Percentiles rank a stretch among this genome's conserved stretches.
Conservation (phyloP, 1,140 invertebrate species). For the Orchesella cincta region DNA sequence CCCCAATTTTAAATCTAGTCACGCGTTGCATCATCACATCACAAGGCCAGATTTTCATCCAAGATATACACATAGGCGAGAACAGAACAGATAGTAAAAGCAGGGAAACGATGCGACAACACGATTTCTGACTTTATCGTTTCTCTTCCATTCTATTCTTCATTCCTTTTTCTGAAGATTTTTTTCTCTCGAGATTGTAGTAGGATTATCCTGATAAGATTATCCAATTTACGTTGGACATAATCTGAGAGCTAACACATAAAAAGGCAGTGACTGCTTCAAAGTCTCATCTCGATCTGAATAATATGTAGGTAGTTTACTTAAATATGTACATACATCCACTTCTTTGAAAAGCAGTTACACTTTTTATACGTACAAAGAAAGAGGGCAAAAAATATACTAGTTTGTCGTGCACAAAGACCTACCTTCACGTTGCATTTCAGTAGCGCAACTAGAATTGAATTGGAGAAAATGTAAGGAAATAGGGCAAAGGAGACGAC, state of each 20-base stretch:
- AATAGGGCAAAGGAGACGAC: not conserved
- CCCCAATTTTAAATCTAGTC: not conserved
- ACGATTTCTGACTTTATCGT: not conserved
- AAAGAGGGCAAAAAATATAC: no score
- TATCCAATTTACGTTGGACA: not conserved
- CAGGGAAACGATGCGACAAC: not conserved
- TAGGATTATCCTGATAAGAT: not conserved
- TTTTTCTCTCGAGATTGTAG: no score
- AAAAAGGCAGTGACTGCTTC: no score
- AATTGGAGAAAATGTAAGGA: constrained; percentile 8
- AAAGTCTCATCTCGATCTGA: no score
- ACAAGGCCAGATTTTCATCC: not conserved
- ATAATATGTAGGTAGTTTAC: no score
- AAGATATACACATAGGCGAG: not conserved
- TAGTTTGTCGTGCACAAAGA: no score
- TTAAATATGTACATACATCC: no score
- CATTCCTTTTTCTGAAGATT: not conserved
- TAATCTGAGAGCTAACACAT: no score
- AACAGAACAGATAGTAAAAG: no score
- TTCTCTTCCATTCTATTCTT: not conserved
- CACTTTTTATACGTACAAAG: no score
- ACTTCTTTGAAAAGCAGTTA: no score
- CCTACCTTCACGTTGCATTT: not conserved
- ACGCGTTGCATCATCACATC: not conserved
- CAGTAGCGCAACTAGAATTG: not conserved